phyloP scores from a whole-genome alignment of 1,140 invertebrate species.

The Diorhabda carinulata region DNA sequence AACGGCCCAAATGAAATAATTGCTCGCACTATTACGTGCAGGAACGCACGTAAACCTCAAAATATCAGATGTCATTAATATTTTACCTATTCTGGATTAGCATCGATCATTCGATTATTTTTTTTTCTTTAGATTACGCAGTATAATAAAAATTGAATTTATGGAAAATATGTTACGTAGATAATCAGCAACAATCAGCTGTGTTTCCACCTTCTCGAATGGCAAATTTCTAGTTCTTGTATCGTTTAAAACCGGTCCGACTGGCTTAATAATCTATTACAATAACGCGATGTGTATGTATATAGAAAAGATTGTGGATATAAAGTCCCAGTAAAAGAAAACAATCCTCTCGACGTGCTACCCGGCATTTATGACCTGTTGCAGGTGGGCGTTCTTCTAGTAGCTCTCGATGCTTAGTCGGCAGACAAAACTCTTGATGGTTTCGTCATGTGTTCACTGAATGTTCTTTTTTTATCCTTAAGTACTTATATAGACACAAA shows the following conservation, averaged over 20 bases:
- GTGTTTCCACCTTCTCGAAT: neutral
- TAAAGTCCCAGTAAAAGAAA: neutral
- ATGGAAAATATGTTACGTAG: too few relatives aligned
- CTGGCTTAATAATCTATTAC: neutral
- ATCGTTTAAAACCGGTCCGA: slow-evolving; percentile 1
- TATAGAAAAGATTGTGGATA: neutral
- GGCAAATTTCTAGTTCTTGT: neutral
- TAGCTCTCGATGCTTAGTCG: neutral
- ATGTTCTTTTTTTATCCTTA: neutral
- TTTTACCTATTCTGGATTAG: too few relatives aligned
- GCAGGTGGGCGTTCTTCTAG: neutral
- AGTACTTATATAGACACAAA: neutral
- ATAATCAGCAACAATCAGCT: neutral
- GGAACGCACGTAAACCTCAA: too few relatives aligned
- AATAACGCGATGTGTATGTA: neutral
- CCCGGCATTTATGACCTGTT: neutral
- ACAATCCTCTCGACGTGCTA: neutral
- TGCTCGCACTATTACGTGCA: too few relatives aligned
- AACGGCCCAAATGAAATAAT: too few relatives aligned
- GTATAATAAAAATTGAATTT: too few relatives aligned
- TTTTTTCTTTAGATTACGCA: too few relatives aligned
- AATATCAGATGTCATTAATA: too few relatives aligned
- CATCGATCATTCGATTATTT: too few relatives aligned
- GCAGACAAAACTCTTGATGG: neutral
- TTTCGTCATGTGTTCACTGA: neutral